These are phyloP conservation scores for Eumeta japonica DNA, from an alignment of 1,140 invertebrate species.

Conservation along the genomic window DNA sequence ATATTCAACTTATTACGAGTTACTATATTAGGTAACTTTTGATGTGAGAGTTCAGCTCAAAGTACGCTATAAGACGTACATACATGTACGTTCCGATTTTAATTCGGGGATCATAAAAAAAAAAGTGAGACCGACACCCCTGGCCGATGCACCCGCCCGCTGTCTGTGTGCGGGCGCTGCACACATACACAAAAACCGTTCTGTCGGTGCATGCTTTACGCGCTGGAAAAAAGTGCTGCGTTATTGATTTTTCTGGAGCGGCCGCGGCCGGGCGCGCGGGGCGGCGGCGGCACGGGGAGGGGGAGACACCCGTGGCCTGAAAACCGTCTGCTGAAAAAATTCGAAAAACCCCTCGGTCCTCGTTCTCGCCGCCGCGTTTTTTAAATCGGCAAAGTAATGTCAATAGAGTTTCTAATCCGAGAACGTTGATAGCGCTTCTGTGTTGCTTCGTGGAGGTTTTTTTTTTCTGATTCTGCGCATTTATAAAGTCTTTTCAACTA, in stretches of 20 bases:
- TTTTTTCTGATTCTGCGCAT: too few relatives aligned
- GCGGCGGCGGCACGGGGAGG: conserved; percentile 21
- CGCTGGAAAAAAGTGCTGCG: conserved; percentile 54
- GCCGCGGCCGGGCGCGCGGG: conserved; percentile 18
- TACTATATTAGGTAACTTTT: too few relatives aligned
- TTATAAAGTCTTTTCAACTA: too few relatives aligned
- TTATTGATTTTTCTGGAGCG: conserved; percentile 56
- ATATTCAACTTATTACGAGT: too few relatives aligned
- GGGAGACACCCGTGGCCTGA: conserved; percentile 44
- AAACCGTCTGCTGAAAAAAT: conserved; percentile 55
- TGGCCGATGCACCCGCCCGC: conserved; percentile 15
- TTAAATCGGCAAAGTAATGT: conserved; percentile 58
- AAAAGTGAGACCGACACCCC: conserved; percentile 39
- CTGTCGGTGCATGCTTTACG: conserved; percentile 55
- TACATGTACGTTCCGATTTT: conserved; percentile 45
- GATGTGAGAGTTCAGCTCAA: too few relatives aligned
- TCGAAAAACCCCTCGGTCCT: conserved; percentile 54
- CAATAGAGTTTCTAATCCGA: conserved; percentile 54
- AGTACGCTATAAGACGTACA: too few relatives aligned
- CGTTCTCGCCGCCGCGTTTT: too few relatives aligned
- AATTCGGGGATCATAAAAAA: conserved; percentile 36
- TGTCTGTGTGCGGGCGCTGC: conserved; percentile 23
- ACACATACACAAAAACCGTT: conserved; percentile 25
- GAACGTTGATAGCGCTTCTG: conserved; percentile 47
- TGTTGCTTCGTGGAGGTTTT: conserved; percentile 53